Evolutionary conservation across 2,113 vertebrate genomes (phyloP).

Genomic region (Empidonax alnorum): DNA sequence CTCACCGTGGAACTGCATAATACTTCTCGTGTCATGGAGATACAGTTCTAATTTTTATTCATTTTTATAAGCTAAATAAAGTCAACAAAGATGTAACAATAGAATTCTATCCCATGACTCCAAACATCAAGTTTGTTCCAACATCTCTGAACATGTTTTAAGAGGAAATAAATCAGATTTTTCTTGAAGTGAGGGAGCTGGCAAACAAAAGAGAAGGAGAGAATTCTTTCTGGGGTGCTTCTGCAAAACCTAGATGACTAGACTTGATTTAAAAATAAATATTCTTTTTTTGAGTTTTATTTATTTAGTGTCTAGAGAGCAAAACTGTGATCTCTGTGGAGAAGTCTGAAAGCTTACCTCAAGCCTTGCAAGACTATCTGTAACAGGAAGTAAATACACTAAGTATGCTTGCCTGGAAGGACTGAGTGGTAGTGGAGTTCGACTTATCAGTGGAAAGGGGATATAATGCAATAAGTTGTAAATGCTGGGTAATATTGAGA

Average conservation of each 20-base stretch:
- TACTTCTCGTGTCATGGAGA: background rate
- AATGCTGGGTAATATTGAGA: background rate
- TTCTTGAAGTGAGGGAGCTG: background rate
- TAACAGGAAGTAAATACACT: background rate
- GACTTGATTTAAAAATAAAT: background rate
- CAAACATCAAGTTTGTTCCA: background rate
- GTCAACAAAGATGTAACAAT: background rate
- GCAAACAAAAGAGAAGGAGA: background rate
- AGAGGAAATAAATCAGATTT: background rate
- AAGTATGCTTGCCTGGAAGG: background rate
- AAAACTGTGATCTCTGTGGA: background rate
- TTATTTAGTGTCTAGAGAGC: background rate
- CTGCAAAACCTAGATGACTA: background rate
- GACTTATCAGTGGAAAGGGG: background rate
- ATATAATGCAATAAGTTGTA: background rate
- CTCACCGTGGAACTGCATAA: background rate
- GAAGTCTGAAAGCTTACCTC: background rate
- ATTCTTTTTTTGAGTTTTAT: no score
- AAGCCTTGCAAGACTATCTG: background rate
- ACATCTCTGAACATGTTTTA: background rate
- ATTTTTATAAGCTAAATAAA: background rate
- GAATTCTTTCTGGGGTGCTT: background rate
- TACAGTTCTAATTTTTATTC: background rate
- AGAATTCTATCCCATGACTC: background rate
- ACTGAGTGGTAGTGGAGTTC: background rate